A percentile compares a stretch with the other conserved stretches of the same genome.
Conservation (phyloP, 1,140 invertebrate species). For the Kradibia gibbosae region DNA sequence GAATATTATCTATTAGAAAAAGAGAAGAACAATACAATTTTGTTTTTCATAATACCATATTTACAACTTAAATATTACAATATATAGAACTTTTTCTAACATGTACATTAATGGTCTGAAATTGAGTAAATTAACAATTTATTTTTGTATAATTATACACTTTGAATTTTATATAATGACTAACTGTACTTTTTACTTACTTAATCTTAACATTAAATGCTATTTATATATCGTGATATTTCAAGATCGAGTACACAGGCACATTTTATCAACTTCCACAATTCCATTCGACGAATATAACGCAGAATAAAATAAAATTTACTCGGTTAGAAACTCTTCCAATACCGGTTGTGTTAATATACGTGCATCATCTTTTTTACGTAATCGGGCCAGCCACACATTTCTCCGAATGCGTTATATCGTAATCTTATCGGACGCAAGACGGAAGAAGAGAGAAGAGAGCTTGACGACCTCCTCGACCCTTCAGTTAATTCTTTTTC, state of each 20-base stretch:
- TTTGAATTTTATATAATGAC: too few species aligned
- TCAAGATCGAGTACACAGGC: neutral
- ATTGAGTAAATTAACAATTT: too few species aligned
- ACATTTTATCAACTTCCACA: neutral
- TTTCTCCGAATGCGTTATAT: conserved; percentile 4
- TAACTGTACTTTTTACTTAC: too few species aligned
- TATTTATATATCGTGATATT: neutral
- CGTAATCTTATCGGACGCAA: conserved; percentile 23
- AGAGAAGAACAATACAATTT: too few species aligned
- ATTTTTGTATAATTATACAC: too few species aligned
- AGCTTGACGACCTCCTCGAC: conserved; percentile 32
- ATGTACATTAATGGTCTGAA: too few species aligned
- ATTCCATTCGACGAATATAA: neutral
- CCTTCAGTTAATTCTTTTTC: neutral
- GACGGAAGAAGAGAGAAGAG: conserved; percentile 9
- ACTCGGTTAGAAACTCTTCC: neutral
- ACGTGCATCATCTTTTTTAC: neutral
- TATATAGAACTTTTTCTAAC: too few species aligned
- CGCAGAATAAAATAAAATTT: neutral
- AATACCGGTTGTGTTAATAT: conserved; percentile 28
- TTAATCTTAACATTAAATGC: too few species aligned
- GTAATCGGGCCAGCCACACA: conserved; percentile 23
- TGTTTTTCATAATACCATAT: too few species aligned
- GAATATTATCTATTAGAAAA: too few species aligned
- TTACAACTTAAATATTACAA: too few species aligned